phyloP scores from a whole-genome alignment of 2,888 invertebrate species.

The Tethea ocularis region DNA sequence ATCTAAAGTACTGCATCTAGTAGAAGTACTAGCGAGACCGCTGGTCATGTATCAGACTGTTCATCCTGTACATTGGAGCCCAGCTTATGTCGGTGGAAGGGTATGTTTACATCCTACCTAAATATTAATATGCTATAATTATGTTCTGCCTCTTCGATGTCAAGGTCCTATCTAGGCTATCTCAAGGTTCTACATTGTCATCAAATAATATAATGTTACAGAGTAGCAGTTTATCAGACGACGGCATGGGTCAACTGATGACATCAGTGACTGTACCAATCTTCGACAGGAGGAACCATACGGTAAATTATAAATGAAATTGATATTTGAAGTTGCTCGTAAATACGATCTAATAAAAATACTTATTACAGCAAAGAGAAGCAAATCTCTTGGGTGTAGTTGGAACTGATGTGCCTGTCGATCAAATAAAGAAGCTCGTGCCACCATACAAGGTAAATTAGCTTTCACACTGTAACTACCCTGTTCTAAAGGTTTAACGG shows the following conservation, averaged over 20 bases:
- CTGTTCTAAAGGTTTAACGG: background rate
- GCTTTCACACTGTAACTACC: background rate
- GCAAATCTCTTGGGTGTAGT: slow-evolving; percentile 98
- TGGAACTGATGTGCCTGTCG: slow-evolving; percentile 97
- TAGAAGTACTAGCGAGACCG: slow-evolving; percentile 97
- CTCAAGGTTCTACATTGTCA: too few relatives aligned
- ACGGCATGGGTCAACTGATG: slow-evolving; percentile 92
- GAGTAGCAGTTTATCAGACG: slow-evolving; percentile 87
- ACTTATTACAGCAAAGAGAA: slow-evolving; percentile 87
- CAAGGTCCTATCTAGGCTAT: too few relatives aligned
- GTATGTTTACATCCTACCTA: slow-evolving; percentile 71
- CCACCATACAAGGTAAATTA: slow-evolving; percentile 93
- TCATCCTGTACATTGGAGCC: slow-evolving; percentile 98
- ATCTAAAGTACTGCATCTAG: slow-evolving; percentile 96
- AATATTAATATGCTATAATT: too few relatives aligned
- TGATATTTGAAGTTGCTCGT: background rate
- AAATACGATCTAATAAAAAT: too few relatives aligned
- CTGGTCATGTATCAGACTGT: slow-evolving; percentile 97
- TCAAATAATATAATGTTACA: slow-evolving; percentile 54
- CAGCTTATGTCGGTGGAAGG: slow-evolving; percentile 93
- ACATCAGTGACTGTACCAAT: slow-evolving; percentile 97
- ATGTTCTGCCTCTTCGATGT: too few relatives aligned
- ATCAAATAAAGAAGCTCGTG: slow-evolving; percentile 97
- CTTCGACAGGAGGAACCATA: slow-evolving; percentile 95
- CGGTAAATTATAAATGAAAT: slow-evolving; percentile 77